A percentile compares a stretch with the other conserved stretches of the same genome.
These are phyloP conservation scores for Oreochromis tanganicae DNA, from an alignment of 2,113 vertebrate genomes.

Conservation along the genomic window DNA sequence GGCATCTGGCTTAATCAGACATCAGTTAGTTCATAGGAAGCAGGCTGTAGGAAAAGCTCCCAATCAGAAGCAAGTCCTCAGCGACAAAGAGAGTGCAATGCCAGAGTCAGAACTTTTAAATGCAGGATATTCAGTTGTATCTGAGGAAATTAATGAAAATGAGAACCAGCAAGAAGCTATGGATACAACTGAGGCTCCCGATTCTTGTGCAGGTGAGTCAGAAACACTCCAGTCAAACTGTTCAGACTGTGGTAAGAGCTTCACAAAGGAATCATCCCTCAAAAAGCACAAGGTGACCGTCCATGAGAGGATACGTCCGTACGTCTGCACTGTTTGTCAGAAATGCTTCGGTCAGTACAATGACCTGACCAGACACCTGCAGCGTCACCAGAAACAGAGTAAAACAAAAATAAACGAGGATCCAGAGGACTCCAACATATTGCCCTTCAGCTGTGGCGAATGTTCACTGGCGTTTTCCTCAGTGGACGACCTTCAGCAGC, in stretches of 20 bases:
- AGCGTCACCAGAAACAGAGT: conserved; percentile 2
- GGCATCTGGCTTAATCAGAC: conserved; percentile 56
- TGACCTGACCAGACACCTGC: conserved; percentile 55
- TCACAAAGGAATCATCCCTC: neutral
- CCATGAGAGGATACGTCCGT: conserved; percentile 45
- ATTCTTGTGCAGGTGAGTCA: neutral
- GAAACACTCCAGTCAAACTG: neutral
- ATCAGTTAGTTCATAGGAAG: conserved; percentile 57
- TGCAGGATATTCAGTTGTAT: neutral
- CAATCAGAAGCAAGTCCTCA: neutral
- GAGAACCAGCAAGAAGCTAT: neutral
- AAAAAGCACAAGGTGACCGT: conserved; percentile 29
- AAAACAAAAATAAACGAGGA: neutral
- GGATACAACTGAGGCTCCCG: neutral
- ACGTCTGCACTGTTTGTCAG: conserved; percentile 53
- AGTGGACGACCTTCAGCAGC: conserved; percentile 36
- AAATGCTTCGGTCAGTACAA: conserved; percentile 54
- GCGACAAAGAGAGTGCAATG: neutral
- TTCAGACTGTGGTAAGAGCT: conserved; percentile 37
- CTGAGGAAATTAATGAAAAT: neutral
- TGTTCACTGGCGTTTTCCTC: conserved; percentile 20
- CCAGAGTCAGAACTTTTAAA: neutral
- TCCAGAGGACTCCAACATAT: fast-evolving
- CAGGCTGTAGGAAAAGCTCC: neutral
- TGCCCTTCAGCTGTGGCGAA: conserved; percentile 30